Conservation (phyloP, 2,888 invertebrate species). For the Lydus trimaculatus region DNA sequence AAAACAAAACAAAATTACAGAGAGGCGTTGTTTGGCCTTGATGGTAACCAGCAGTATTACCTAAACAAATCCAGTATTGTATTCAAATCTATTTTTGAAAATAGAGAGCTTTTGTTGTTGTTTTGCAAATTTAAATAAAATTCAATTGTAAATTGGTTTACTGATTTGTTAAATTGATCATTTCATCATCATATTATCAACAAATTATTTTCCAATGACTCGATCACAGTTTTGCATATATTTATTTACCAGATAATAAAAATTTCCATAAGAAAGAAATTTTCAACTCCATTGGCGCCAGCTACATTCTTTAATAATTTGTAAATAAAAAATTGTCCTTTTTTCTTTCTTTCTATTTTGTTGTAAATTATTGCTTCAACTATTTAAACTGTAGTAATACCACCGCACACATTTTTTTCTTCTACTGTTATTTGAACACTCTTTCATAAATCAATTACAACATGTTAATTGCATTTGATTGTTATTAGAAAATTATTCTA, state of each 20-base stretch:
- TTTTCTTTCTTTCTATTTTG: background rate
- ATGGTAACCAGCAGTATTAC: background rate
- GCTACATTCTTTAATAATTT: background rate
- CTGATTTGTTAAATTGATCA: background rate
- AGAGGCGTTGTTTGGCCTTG: background rate
- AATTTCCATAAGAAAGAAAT: background rate
- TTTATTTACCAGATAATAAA: background rate
- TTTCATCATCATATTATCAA: background rate
- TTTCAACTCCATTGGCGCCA: background rate
- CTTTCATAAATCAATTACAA: background rate
- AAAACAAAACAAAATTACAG: background rate
- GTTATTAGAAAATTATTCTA: background rate
- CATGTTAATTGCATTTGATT: constrained; percentile 1
- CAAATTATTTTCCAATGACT: too few relatives aligned
- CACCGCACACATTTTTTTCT: background rate
- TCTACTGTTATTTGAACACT: background rate
- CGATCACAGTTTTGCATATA: too few relatives aligned
- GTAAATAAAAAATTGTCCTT: background rate
- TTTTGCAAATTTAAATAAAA: background rate
- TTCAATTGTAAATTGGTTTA: background rate
- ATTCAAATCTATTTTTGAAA: constrained; percentile 1
- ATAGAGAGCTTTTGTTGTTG: background rate
- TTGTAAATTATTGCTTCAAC: background rate
- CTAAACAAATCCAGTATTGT: background rate
- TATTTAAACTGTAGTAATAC: too few relatives aligned